Percentiles rank a stretch among this genome's conserved stretches.
These are phyloP conservation scores for Timema podura DNA, from an alignment of 2,888 invertebrate genomes.

Conservation along the genomic window DNA sequence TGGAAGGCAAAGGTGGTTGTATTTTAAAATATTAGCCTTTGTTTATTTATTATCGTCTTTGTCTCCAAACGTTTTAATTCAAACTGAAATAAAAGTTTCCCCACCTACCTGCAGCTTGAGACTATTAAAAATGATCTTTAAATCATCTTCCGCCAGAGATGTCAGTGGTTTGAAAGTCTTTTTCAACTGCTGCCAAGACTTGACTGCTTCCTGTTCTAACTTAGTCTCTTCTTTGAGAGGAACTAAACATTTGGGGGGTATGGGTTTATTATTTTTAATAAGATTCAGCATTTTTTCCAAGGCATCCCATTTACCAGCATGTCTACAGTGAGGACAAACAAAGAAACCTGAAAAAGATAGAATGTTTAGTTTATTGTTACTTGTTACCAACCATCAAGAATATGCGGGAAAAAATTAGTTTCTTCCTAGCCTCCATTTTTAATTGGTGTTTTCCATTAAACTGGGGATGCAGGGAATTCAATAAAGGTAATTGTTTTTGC, in stretches of 20 bases:
- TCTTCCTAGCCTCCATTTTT: no score
- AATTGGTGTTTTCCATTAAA: no score
- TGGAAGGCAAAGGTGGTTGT: no score
- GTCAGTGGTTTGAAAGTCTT: conserved; percentile 47
- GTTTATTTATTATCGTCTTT: no score
- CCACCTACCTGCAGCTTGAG: conserved; percentile 53
- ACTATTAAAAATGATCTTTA: conserved; percentile 49
- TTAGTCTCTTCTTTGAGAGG: conserved; percentile 39
- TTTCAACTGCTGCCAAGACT: conserved; percentile 49
- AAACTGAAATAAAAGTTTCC: no score
- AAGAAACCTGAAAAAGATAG: conserved; percentile 58
- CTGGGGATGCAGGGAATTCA: neutral
- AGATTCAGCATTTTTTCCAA: conserved; percentile 51
- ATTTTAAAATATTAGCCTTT: no score
- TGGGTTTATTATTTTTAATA: conserved; percentile 36
- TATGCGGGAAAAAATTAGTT: conserved; percentile 20
- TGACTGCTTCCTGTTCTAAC: conserved; percentile 45
- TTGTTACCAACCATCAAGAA: neutral
- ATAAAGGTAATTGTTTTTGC: no score
- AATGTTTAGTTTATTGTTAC: no score
- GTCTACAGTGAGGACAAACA: conserved; percentile 63
- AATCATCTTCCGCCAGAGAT: conserved; percentile 46
- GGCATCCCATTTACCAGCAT: conserved; percentile 60
- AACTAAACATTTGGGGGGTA: conserved; percentile 46
- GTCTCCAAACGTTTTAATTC: no score